These are phyloP conservation scores for Passer montanus DNA, from an alignment of 2,113 vertebrate genomes.

Conservation along the genomic window DNA sequence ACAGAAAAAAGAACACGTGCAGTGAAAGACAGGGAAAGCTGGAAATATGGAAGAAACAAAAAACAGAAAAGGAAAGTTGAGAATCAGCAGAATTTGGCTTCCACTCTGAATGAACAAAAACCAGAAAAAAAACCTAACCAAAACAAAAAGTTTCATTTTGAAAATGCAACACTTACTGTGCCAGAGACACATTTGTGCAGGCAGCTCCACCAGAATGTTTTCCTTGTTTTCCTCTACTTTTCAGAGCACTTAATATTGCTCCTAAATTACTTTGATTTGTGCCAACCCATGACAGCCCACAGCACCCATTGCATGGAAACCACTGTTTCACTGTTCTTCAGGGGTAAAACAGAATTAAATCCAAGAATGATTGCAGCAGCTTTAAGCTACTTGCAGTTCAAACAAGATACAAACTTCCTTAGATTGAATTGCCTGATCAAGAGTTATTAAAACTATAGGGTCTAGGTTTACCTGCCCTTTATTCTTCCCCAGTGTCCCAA, in stretches of 20 bases:
- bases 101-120: not conserved
- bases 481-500: not conserved
- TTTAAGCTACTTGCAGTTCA: not conserved
- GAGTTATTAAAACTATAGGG: not conserved
- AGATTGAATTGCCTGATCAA: not conserved
- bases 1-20: not conserved
- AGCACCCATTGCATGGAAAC: not conserved
- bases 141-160: not conserved
- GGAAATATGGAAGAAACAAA: not conserved
- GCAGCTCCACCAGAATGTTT: not conserved
- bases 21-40: not conserved
- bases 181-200: not conserved
- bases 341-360: not conserved
- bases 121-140: not conserved
- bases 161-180: not conserved
- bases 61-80: not conserved
- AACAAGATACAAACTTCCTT: not conserved
- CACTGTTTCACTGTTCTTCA: not conserved
- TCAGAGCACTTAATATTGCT: not conserved
- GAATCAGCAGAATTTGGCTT: not conserved
- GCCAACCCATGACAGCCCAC: rapidly evolving
- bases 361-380: not conserved
- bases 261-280: not conserved
- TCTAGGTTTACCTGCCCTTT: not conserved
- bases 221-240: not conserved